These are phyloP conservation scores for Salvelinus fontinalis DNA, from an alignment of 2,113 vertebrate genomes.

Conservation along the genomic window DNA sequence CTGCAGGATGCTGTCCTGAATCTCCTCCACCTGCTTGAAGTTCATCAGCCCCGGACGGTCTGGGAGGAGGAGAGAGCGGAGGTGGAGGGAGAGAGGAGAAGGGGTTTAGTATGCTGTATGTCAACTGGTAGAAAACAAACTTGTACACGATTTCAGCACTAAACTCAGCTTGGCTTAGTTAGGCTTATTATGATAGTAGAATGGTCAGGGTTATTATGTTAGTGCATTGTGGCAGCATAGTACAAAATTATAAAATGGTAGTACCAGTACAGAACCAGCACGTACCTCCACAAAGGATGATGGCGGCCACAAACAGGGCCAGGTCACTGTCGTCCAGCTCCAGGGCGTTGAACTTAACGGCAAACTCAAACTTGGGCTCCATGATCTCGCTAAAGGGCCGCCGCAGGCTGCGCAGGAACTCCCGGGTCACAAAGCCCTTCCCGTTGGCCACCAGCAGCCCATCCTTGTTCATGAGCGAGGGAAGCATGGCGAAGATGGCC, in stretches of 20 bases:
- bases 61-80: slow-evolving; percentile 50
- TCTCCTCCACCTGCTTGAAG: slow-evolving; percentile 84
- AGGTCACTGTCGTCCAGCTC: slow-evolving; percentile 89
- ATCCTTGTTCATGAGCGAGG: slow-evolving; percentile 89
- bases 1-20: slow-evolving; percentile 85
- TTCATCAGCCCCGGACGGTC: slow-evolving; percentile 88
- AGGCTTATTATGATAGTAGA: no score
- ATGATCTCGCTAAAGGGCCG: slow-evolving; percentile 86
- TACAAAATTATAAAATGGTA: not conserved
- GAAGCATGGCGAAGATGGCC: slow-evolving; percentile 89
- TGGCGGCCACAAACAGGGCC: slow-evolving; percentile 85
- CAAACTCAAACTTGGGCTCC: slow-evolving; percentile 90
- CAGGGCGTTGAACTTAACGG: slow-evolving; percentile 86
- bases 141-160: no score
- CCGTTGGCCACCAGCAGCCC: slow-evolving; percentile 86
- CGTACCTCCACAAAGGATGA: slow-evolving; percentile 88
- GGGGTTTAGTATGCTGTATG: not conserved
- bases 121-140: no score
- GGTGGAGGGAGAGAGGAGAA: accelerated
- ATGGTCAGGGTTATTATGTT: no score
- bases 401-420: slow-evolving; percentile 86
- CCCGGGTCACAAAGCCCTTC: slow-evolving; percentile 82
- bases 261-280: not conserved
- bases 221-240: no score
- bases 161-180: no score